Evolutionary conservation across 2,888 invertebrate genomes (phyloP).

Genomic region (Meta bourneti): DNA sequence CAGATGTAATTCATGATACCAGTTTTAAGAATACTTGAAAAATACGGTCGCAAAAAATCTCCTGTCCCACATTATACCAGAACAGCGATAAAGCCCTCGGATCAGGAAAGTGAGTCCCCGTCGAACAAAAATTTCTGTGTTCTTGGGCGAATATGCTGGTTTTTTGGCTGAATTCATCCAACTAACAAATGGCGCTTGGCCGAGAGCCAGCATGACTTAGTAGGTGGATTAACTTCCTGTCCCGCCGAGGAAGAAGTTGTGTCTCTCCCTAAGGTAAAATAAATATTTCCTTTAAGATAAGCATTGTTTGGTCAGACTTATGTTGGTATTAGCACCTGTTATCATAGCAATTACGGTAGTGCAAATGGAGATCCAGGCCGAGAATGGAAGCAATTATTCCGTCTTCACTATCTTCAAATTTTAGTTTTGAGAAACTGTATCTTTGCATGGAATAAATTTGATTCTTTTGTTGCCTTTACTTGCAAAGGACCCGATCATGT

Average conservation of each 20-base stretch:
- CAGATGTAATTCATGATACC: no score
- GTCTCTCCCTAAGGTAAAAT: conserved; percentile 27
- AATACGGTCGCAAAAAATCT: no score
- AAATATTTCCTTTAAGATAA: conserved; percentile 51
- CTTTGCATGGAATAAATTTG: background rate
- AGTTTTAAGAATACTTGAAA: no score
- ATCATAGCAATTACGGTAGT: conserved; percentile 19
- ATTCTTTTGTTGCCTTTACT: background rate
- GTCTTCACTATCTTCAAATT: background rate
- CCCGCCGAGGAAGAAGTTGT: conserved; percentile 8
- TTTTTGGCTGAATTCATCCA: background rate
- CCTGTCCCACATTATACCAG: no score
- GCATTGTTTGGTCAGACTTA: conserved; percentile 49
- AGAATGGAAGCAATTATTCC: background rate
- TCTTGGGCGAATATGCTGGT: background rate
- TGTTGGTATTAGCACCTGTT: conserved; percentile 42
- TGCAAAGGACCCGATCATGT: background rate
- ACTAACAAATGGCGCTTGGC: conserved; percentile 30
- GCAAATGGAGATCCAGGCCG: background rate
- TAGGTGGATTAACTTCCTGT: conserved; percentile 22
- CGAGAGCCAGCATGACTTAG: conserved; percentile 10
- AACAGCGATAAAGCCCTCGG: background rate
- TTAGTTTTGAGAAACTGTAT: background rate
- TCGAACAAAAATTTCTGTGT: background rate
- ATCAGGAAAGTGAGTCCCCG: background rate